Percentiles rank a stretch among this genome's conserved stretches.
These are phyloP conservation scores for Oconnorella tubifera DNA, from an alignment of 2,888 invertebrate species.

Conservation along the genomic window DNA sequence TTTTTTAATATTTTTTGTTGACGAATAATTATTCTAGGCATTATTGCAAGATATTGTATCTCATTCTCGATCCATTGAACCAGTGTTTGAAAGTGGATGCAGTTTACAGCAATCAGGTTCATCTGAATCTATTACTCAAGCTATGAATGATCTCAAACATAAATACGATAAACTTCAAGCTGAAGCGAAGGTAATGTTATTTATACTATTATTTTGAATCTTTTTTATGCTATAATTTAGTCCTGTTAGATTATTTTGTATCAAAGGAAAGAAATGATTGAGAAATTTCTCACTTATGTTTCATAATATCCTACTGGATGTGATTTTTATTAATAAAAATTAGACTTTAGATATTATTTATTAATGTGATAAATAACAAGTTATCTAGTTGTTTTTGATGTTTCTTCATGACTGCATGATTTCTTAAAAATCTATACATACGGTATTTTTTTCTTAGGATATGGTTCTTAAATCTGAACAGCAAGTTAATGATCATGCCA, in stretches of 20 bases:
- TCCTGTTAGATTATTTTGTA: no score
- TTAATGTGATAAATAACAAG: no score
- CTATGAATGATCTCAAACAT: neutral
- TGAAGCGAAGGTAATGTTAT: neutral
- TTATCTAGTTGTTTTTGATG: no score
- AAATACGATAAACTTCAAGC: neutral
- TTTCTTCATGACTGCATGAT: no score
- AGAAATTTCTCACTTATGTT: no score
- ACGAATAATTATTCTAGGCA: neutral
- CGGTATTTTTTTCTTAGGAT: conserved; percentile 23
- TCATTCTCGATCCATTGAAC: neutral
- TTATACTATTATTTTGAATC: no score
- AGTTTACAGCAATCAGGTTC: neutral
- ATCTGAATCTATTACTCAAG: neutral
- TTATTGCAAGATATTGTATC: neutral
- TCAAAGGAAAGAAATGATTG: no score
- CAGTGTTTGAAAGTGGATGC: neutral
- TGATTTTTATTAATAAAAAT: no score
- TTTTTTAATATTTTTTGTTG: neutral
- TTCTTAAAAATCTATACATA: no score
- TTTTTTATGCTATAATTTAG: no score
- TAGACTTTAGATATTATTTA: no score
- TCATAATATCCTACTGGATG: no score
- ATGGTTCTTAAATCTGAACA: conserved; percentile 61
- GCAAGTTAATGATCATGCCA: conserved; percentile 80